Base-by-base conservation (phyloP, 2,113 vertebrate species). In the Barnardius zonarius region DNA sequence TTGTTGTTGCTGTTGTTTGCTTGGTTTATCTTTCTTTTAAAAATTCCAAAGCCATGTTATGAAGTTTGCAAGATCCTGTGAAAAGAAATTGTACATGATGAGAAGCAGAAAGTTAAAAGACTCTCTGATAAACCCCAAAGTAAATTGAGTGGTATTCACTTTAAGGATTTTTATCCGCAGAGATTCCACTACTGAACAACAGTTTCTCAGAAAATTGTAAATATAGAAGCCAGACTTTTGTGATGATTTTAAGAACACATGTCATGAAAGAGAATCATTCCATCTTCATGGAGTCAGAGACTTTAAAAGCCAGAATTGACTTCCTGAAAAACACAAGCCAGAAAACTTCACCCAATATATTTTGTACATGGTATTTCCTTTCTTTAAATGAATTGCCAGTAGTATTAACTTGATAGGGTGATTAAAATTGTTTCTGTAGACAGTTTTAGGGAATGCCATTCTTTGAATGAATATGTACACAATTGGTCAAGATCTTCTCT, bases 181-280 rank as follows among this genome's bases (percentile, higher is more conserved):
- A 95, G 64, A 93, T 92, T 79, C 22, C 30, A 84, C 67, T 87
- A 78, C 75, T 86, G 88, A 91, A 68, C 24, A 93, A 63, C 24
- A 82, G 88, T 35, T 86, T 93, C 73, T 94, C 80, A 91, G 92
- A 80, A 95, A 95, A 92, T 11, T 54, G 33, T 86, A 92, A 90
- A 81, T 92, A 90, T 55, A 83, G 82, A 86, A 91, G 37, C 22
- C 59, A 93, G 54, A 51, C 37, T 64, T 82, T 93, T 93, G 35
- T 83, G 52, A 89, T 85, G 86, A 77, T 80, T 96, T 91, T 92
- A 92, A 80, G 86, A 91, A 89, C 82, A 77, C 31, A 61, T 77
- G 39, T 93, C 81, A 91, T 72, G 31, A 92, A 88, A 69, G n/a
- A 68, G 24, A 64, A 88, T 92, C 48, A 69, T 93, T 95, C 83